Conservation (phyloP, 2,888 invertebrate species). For the Lumbricus terrestris region DNA sequence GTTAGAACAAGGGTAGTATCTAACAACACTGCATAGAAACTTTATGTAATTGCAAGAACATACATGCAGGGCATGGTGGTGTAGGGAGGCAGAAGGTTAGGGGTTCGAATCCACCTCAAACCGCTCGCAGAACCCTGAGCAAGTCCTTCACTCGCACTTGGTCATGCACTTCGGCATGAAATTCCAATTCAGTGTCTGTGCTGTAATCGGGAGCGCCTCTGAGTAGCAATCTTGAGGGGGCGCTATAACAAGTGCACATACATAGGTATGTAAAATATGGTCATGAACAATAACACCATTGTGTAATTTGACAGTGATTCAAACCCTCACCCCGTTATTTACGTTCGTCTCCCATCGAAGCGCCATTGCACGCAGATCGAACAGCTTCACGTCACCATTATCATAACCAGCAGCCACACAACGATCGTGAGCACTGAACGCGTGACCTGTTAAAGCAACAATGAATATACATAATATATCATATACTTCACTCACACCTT, state of each 20-base stretch:
- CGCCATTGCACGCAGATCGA: conserved; percentile 80
- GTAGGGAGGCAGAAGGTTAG: no score
- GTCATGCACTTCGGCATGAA: no score
- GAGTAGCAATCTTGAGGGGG: background rate
- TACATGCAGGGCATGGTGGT: no score
- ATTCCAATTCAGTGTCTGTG: no score
- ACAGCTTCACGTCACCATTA: conserved; percentile 92
- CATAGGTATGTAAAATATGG: background rate
- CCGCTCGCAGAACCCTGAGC: no score
- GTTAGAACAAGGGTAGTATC: background rate
- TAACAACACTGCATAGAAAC: background rate
- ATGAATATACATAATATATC: background rate
- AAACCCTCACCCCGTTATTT: conserved; percentile 72
- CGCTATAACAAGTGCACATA: background rate
- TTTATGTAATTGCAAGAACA: no score
- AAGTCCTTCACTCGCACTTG: no score
- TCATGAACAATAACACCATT: background rate
- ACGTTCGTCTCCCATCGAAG: conserved; percentile 87
- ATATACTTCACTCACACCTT: background rate
- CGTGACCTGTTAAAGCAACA: conserved; percentile 66
- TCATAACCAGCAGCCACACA: conserved; percentile 89
- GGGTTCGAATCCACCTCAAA: no score
- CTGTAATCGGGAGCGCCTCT: no score
- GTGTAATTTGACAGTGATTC: background rate
- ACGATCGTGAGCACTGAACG: conserved; percentile 81